Evolutionary conservation across 2,797 vertebrate genomes (phyloP), one percentile per base, ranked within the genome.

Genomic region (Mionectes olivaceus): DNA sequence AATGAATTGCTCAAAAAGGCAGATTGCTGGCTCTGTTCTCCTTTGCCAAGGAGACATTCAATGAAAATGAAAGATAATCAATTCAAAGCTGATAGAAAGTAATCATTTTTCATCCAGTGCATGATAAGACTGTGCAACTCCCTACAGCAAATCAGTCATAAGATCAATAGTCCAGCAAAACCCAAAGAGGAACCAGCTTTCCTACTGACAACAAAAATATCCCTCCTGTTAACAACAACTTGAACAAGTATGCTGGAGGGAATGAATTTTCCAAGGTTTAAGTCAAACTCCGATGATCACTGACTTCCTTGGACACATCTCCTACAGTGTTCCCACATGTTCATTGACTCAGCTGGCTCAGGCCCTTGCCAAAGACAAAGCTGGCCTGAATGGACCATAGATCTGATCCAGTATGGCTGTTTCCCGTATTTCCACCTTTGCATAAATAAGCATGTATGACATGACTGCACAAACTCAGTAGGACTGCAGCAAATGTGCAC

Each of bases 61-160:
- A 93, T 86, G 91, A 83, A 96, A 95, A 92, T 88, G 94, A 94
- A 97, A 95, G 84, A 71, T 92, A 96, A 95, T 95, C 94, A 95
- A 96, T 95, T 90, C 69, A 93, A 89, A 93, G 92, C 84, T 94
- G 91, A 95, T 97, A 97, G 69, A 94, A 93, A 85, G 84, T 83
- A 94, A 91, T 94, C 88, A 92, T 92, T 96, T 95, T 95, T 93
- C 87, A 92, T 78, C 76, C 55, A 94, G 24, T 68, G 25, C 76
- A 91, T 89, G 92, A 65, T 94, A 93, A 95, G 57, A 87, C 90
- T 69, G 28, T 93, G 79, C 64, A 93, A 73, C 39, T 92, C 79
- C 41, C 49, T 75, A 43, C 87, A 90, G 76, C 65, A 94, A 92
- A 94, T 77, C 37, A 82, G 60, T 63, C 57, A 49, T 78, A 79